phyloP scores from a whole-genome alignment of 64 coral and sea anemone genomes.

The Montipora capricornis region DNA sequence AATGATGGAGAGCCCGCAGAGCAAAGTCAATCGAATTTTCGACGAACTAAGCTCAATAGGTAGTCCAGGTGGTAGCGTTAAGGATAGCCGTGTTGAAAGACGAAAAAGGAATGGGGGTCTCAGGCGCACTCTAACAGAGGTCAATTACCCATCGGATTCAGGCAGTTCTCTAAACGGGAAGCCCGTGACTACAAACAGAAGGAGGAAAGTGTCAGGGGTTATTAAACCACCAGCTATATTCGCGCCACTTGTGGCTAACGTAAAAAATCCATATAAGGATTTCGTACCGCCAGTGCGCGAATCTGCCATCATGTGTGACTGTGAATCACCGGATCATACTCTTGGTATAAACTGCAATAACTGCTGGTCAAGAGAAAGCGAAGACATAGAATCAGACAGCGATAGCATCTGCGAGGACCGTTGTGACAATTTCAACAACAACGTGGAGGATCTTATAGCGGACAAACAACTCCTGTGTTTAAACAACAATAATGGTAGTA shows the following conservation, averaged over 20 bases:
- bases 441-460: not conserved
- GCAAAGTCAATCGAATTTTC: not conserved
- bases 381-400: not conserved
- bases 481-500: not conserved
- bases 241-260: slow-evolving; percentile 78
- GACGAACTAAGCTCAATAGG: not conserved
- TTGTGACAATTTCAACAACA: not conserved
- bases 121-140: slow-evolving; percentile 1
- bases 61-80: not conserved
- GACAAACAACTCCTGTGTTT: not conserved
- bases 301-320: slow-evolving; percentile 81
- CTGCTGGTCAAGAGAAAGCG: not conserved
- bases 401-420: not conserved
- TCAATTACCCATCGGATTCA: slow-evolving; percentile 31
- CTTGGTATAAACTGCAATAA: not conserved
- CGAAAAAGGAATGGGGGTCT: slow-evolving; percentile 5
- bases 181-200: not conserved
- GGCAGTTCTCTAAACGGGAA: slow-evolving; percentile 19
- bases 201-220: slow-evolving; percentile 69
- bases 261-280: slow-evolving; percentile 84
- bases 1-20: not conserved
- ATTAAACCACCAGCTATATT: slow-evolving; percentile 79
- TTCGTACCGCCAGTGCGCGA: slow-evolving; percentile 90
- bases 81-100: not conserved
- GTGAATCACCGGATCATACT: slow-evolving; percentile 31